phyloP scores from a whole-genome alignment of 2,888 invertebrate genomes.

The Amphipoea lucens region DNA sequence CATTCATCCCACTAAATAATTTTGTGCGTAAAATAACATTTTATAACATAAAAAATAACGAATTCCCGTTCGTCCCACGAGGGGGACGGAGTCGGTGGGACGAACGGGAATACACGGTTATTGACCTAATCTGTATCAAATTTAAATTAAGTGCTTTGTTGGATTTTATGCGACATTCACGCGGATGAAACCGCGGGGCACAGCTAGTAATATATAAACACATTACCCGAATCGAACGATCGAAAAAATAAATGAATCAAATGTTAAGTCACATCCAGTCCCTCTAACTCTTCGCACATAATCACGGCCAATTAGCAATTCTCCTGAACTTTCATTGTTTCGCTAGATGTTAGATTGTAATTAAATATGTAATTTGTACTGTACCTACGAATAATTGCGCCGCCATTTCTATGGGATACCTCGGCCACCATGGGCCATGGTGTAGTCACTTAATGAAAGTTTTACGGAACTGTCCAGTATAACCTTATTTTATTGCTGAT shows the following conservation, averaged over 20 bases:
- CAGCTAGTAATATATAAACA: no score
- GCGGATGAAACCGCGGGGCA: no score
- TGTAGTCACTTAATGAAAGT: constrained; percentile 58
- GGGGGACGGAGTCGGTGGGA: no score
- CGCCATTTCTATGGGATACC: constrained; percentile 60
- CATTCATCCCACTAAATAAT: no score
- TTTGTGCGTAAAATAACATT: no score
- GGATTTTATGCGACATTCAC: no score
- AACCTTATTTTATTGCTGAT: constrained; percentile 49
- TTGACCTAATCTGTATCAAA: no score
- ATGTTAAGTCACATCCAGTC: constrained; percentile 47
- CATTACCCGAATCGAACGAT: neutral
- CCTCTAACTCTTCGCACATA: constrained; percentile 49
- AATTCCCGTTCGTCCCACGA: no score
- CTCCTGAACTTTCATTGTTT: constrained; percentile 83
- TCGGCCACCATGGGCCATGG: constrained; percentile 35
- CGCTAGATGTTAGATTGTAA: constrained; percentile 76
- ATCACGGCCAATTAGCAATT: constrained; percentile 81
- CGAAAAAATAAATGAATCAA: neutral
- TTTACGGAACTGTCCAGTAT: constrained; percentile 32
- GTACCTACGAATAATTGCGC: constrained; percentile 63
- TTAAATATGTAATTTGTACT: constrained; percentile 73
- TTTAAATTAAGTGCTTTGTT: no score
- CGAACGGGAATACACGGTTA: no score
- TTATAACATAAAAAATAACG: no score